Percentiles rank a stretch among this genome's conserved stretches.
Conservation (phyloP, 2,888 invertebrate species). For the Cosmorhoe ocellata region DNA sequence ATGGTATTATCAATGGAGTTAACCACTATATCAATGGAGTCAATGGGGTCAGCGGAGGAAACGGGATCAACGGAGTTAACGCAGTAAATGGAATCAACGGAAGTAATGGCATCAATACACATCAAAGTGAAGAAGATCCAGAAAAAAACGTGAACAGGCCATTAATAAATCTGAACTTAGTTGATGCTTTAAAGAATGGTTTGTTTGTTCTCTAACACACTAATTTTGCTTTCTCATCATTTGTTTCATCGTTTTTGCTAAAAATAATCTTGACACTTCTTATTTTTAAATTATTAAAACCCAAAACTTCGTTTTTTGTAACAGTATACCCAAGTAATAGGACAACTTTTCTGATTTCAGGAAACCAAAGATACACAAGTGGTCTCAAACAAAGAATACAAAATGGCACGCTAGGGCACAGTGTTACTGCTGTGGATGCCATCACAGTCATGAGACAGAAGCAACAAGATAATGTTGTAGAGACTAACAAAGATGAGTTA, state of each 20-base stretch:
- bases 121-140: constrained; percentile 52
- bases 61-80: constrained; percentile 27
- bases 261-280: constrained; percentile 1
- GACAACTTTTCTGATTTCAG: constrained; percentile 48
- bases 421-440: constrained; percentile 71
- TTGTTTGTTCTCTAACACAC: constrained; percentile 71
- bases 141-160: constrained; percentile 40
- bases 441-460: constrained; percentile 74
- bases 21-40: constrained; percentile 26
- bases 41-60: constrained; percentile 28
- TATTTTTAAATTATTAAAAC: background rate
- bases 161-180: constrained; percentile 49
- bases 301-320: background rate
- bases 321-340: background rate
- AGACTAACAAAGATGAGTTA: constrained; percentile 79
- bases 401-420: constrained; percentile 82
- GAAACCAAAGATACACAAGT: constrained; percentile 81
- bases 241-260: constrained; percentile 27
- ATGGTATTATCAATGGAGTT: constrained; percentile 32
- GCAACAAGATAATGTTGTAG: constrained; percentile 82
- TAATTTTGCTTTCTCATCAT: constrained; percentile 48
- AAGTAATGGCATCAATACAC: constrained; percentile 29
- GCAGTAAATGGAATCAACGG: constrained; percentile 36
- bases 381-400: constrained; percentile 83
- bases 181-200: constrained; percentile 72